phyloP scores from a whole-genome alignment of 2,797 vertebrate species.

The Leuciscus waleckii region DNA sequence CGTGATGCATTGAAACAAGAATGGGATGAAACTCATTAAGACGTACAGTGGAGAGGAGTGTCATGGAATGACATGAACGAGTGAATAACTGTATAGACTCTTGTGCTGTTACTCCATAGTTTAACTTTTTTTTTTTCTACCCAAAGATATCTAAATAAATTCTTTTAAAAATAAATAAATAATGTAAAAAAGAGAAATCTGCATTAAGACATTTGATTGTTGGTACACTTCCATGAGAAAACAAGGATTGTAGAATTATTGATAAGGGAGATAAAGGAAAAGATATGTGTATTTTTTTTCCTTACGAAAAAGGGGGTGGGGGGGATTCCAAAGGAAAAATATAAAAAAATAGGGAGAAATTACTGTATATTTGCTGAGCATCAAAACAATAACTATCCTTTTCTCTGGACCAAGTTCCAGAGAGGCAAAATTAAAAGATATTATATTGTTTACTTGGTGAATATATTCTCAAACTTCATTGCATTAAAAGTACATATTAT shows the following conservation, averaged over 20 bases:
- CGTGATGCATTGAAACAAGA: neutral
- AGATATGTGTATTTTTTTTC: neutral
- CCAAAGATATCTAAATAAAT: constrained; percentile 31
- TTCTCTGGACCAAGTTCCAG: constrained; percentile 61
- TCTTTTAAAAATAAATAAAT: constrained; percentile 36
- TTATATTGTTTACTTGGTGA: constrained; percentile 37
- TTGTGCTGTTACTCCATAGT: constrained; percentile 43
- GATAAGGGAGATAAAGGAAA: neutral
- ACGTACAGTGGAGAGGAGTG: constrained; percentile 3
- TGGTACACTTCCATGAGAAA: constrained; percentile 23
- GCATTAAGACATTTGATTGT: constrained; percentile 40
- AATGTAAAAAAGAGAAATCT: constrained; percentile 30
- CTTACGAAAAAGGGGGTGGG: neutral
- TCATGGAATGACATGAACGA: constrained; percentile 58
- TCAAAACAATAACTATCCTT: constrained; percentile 34
- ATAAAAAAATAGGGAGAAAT: constrained; percentile 9
- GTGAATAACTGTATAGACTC: constrained; percentile 37
- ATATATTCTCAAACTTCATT: constrained; percentile 36
- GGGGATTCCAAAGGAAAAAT: neutral
- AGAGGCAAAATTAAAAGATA: constrained; percentile 77
- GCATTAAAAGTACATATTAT: constrained; percentile 74
- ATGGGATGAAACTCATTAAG: neutral
- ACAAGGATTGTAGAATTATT: neutral
- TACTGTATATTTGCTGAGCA: constrained; percentile 19
- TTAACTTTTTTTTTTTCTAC: constrained; percentile 3